Conservation (phyloP, 2,113 vertebrate species). For the Turdus rufiventris region DNA sequence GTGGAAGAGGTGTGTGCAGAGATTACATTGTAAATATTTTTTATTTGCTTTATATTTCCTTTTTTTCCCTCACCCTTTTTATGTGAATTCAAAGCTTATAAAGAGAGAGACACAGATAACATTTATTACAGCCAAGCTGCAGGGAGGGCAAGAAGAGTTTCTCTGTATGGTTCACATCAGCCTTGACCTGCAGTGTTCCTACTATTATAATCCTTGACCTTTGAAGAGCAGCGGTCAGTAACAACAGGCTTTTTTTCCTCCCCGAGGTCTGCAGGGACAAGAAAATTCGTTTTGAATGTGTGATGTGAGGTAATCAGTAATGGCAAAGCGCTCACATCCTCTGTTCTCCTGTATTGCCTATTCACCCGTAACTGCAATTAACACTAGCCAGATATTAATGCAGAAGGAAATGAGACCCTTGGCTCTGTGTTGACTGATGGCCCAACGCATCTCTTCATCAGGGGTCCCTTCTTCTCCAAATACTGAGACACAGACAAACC, state of each 20-base stretch:
- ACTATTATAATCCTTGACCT: constrained; percentile 48
- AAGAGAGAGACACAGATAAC: neutral
- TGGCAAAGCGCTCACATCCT: neutral
- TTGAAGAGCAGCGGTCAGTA: constrained; percentile 24
- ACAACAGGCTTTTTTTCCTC: neutral
- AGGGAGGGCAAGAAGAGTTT: neutral
- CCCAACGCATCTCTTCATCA: neutral
- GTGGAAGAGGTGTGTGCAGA: constrained; percentile 48
- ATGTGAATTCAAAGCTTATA: constrained; percentile 18
- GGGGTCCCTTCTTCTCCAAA: neutral
- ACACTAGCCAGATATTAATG: neutral
- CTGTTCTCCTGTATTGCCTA: neutral
- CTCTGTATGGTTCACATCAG: neutral
- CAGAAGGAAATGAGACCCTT: constrained; percentile 10
- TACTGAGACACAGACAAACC: neutral
- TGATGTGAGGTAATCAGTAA: constrained; percentile 15
- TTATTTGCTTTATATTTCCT: constrained; percentile 23
- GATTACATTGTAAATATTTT: constrained; percentile 50
- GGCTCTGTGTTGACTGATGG: neutral
- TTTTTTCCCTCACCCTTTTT: neutral
- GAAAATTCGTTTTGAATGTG: neutral
- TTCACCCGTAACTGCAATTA: constrained; percentile 36
- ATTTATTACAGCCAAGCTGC: neutral
- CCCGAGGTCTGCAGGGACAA: neutral
- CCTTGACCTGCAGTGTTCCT: neutral